Evolutionary conservation across 2,113 vertebrate species (phyloP).

Genomic region (Forbesichthys papilliferus): DNA sequence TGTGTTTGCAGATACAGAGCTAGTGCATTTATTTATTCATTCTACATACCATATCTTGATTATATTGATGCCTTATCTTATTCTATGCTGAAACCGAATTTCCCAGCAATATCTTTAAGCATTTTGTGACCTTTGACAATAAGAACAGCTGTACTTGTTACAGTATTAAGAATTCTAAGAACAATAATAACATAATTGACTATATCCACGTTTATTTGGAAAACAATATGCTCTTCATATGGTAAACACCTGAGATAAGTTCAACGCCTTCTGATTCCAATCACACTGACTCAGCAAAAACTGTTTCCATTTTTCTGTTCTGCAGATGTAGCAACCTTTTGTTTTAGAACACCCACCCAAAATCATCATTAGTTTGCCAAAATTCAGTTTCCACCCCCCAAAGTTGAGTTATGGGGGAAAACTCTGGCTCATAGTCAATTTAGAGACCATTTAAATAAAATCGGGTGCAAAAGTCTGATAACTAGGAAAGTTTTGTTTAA

Average conservation of each 20-base stretch:
- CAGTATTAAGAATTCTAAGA: slow-evolving; percentile 12
- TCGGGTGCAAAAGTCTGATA: too few relatives aligned
- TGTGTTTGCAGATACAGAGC: too few relatives aligned
- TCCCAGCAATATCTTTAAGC: background rate
- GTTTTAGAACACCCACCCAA: slow-evolving; percentile 24
- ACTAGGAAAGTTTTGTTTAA: too few relatives aligned
- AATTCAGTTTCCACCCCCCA: background rate
- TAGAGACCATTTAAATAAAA: background rate
- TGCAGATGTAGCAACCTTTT: slow-evolving; percentile 60
- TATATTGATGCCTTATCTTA: background rate
- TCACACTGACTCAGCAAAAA: slow-evolving; percentile 65
- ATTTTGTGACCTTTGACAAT: background rate
- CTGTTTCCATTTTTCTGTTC: slow-evolving; percentile 50
- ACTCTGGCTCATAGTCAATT: slow-evolving; percentile 1
- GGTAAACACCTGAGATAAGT: slow-evolving; percentile 52
- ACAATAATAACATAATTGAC: slow-evolving; percentile 41
- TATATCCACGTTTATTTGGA: slow-evolving; percentile 15
- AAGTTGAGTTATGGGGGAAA: slow-evolving; percentile 22
- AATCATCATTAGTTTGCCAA: slow-evolving; percentile 30
- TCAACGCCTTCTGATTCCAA: slow-evolving; percentile 49
- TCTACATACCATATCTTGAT: background rate
- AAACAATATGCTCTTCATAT: slow-evolving; percentile 49
- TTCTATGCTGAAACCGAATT: background rate
- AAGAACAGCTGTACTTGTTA: slow-evolving; percentile 19
- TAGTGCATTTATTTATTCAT: too few relatives aligned